These are phyloP conservation scores for Sebastes fasciatus DNA, from an alignment of 2,113 vertebrate species.

Conservation along the genomic window DNA sequence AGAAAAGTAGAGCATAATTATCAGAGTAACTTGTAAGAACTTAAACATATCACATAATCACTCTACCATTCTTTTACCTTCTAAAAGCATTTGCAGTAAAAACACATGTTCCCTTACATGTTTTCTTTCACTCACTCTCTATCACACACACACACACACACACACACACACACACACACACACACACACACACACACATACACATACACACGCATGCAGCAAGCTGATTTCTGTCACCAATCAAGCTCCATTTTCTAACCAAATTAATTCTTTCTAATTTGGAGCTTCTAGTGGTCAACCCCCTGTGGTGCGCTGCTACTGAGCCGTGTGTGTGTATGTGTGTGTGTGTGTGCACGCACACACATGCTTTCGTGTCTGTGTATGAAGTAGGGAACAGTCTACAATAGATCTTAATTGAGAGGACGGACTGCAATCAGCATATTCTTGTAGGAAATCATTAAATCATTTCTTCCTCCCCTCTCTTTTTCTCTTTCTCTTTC, in stretches of 20 bases:
- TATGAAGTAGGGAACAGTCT: constrained; percentile 54
- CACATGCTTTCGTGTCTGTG: constrained; percentile 39
- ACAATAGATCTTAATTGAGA: constrained; percentile 86
- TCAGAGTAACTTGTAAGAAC: constrained; percentile 2
- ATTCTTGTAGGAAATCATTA: constrained; percentile 81
- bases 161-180: constrained; percentile 4
- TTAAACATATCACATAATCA: constrained; percentile 21
- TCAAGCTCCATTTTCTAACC: constrained; percentile 82
- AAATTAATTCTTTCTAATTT: constrained; percentile 86
- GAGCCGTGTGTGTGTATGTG: constrained; percentile 53
- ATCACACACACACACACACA: background rate
- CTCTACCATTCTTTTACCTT: constrained; percentile 26
- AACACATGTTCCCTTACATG: background rate
- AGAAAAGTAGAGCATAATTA: background rate
- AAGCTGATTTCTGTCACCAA: constrained; percentile 77
- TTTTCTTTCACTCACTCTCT: constrained; percentile 17
- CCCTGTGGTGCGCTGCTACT: constrained; percentile 71
- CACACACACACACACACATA: constrained; percentile 1
- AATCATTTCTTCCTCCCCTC: constrained; percentile 71
- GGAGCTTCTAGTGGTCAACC: constrained; percentile 78
- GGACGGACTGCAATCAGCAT: constrained; percentile 83
- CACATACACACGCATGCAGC: constrained; percentile 12
- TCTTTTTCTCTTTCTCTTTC: constrained; percentile 64
- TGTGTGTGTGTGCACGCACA: background rate
- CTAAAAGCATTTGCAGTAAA: constrained; percentile 29